phyloP scores from a whole-genome alignment of 2,797 vertebrate genomes.

The Huso huso region DNA sequence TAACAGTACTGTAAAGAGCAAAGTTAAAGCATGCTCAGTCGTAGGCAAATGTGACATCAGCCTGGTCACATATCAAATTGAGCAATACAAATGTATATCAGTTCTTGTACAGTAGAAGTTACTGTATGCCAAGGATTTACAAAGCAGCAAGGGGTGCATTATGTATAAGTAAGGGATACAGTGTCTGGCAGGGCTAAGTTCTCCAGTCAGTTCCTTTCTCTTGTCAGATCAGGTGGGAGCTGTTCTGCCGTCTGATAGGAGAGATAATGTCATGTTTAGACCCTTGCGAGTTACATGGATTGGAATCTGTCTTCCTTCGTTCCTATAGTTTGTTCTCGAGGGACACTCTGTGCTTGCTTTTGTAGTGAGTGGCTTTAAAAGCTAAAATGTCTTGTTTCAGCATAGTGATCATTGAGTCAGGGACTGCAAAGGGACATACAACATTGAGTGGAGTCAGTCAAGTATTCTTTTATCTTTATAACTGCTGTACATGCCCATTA shows the following conservation, averaged over 20 bases:
- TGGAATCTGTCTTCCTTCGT: not conserved
- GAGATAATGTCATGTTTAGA: slow-evolving; percentile 3
- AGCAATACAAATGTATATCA: no score
- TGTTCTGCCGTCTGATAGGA: not conserved
- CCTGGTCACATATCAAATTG: no score
- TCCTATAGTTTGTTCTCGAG: not conserved
- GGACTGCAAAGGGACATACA: not conserved
- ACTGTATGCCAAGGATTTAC: no score
- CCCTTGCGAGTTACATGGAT: not conserved
- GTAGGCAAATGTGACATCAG: no score
- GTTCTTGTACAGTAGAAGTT: no score
- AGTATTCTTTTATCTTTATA: no score
- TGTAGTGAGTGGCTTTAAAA: not conserved
- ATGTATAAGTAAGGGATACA: not conserved
- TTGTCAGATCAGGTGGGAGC: not conserved
- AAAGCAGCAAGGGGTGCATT: not conserved
- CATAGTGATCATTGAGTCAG: not conserved
- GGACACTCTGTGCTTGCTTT: not conserved
- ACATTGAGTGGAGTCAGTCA: no score
- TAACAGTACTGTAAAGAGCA: no score
- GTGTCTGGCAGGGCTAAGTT: not conserved
- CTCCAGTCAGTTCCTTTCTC: not conserved
- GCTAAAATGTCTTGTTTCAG: not conserved
- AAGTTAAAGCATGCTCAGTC: no score
- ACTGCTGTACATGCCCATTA: no score